Conservation (phyloP, 2,113 vertebrate genomes). For the Tragelaphus buxtoni region DNA sequence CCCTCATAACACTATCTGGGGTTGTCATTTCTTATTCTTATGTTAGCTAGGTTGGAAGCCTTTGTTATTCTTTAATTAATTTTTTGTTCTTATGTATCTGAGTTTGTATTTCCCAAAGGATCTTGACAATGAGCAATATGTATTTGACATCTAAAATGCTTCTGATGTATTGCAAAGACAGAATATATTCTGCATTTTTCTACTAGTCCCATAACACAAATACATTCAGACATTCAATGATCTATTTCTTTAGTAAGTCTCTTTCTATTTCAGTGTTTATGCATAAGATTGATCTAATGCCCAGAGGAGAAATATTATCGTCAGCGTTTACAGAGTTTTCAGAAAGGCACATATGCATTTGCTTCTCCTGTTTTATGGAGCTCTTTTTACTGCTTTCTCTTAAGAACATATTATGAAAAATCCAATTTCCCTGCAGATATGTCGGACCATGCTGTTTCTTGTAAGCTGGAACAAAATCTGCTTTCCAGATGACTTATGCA, state of each 20-base stretch:
- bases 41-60: neutral
- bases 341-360: constrained; percentile 37
- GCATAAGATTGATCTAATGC: constrained; percentile 65
- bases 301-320: constrained; percentile 51
- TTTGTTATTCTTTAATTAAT: neutral
- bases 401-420: constrained; percentile 60
- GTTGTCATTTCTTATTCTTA: neutral
- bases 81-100: neutral
- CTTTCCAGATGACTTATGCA: constrained; percentile 37
- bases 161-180: neutral
- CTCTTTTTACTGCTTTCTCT: constrained; percentile 61
- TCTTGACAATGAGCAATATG: neutral
- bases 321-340: constrained; percentile 52
- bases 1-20: neutral
- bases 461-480: constrained; percentile 37
- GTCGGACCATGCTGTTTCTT: constrained; percentile 12
- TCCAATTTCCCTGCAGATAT: constrained; percentile 54
- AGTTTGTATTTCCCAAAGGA: neutral
- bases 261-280: constrained; percentile 68
- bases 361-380: constrained; percentile 54
- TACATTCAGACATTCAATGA: constrained; percentile 58
- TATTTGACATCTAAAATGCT: constrained; percentile 37
- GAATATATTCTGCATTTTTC: constrained; percentile 50
- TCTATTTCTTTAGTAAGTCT: constrained; percentile 69
- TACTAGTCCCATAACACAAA: constrained; percentile 36